A percentile compares a stretch with the other conserved stretches of the same genome.
Conservation (phyloP, 2,888 invertebrate genomes). For the Cryptophagus acutangulus region DNA sequence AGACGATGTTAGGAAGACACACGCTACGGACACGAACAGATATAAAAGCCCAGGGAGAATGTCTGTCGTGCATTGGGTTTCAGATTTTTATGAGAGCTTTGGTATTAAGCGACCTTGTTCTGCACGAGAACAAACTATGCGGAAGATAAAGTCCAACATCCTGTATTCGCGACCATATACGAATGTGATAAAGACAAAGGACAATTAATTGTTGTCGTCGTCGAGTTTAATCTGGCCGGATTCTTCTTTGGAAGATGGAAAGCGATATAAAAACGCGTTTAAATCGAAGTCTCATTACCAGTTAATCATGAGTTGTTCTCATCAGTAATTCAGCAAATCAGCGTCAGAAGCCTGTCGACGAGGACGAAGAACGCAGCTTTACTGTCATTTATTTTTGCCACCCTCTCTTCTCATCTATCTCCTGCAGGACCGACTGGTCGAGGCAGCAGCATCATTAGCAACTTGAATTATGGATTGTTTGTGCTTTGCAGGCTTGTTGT, state of each 20-base stretch:
- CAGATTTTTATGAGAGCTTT: slow-evolving; percentile 1
- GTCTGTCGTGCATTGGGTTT: slow-evolving; percentile 1
- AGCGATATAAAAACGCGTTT: slow-evolving; percentile 32
- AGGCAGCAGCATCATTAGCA: slow-evolving; percentile 47
- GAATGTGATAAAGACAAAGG: neutral
- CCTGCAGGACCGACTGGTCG: slow-evolving; percentile 44
- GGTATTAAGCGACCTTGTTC: neutral
- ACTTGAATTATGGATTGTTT: slow-evolving; percentile 49
- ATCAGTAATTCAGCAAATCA: slow-evolving; percentile 45
- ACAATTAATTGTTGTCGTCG: neutral
- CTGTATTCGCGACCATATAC: too few relatives aligned
- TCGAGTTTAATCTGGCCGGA: too few relatives aligned
- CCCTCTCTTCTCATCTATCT: slow-evolving; percentile 41
- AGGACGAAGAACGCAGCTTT: slow-evolving; percentile 18
- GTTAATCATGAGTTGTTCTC: slow-evolving; percentile 43
- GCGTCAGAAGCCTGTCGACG: slow-evolving; percentile 15
- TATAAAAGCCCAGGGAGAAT: slow-evolving; percentile 1
- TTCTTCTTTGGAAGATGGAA: neutral
- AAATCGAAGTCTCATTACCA: slow-evolving; percentile 45
- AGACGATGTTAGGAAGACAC: neutral
- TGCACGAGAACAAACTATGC: too few relatives aligned
- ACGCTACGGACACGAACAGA: slow-evolving; percentile 1
- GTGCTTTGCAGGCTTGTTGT: slow-evolving; percentile 29
- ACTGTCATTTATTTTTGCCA: slow-evolving; percentile 44
- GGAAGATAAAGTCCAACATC: too few relatives aligned